Conservation (phyloP, 2,888 invertebrate genomes). For the Hypsopygia costalis region DNA sequence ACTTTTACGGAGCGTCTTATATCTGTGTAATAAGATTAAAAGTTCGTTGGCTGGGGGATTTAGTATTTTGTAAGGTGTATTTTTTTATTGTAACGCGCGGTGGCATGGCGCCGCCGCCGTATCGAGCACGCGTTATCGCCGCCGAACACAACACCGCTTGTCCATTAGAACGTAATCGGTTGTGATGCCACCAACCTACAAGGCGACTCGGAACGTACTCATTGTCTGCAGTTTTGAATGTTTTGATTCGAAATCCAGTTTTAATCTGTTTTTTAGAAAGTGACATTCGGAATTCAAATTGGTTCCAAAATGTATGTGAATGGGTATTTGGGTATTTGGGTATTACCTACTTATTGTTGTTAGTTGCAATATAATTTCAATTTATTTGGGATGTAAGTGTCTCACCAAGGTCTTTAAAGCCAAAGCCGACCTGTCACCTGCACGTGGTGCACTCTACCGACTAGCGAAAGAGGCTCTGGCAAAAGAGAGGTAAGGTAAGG, state of each 20-base stretch:
- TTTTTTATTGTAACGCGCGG: constrained; percentile 56
- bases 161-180: constrained; percentile 81
- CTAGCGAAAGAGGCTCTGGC: no score
- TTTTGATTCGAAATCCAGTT: constrained; percentile 26
- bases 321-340: no score
- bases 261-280: constrained; percentile 9
- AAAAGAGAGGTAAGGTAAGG: no score
- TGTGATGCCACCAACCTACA: constrained; percentile 74
- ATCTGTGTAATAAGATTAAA: not conserved
- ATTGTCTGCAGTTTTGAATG: constrained; percentile 65
- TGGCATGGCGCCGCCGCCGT: constrained; percentile 78
- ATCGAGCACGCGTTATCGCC: constrained; percentile 70
- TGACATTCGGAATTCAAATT: constrained; percentile 10
- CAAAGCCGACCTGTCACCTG: no score
- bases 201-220: constrained; percentile 43
- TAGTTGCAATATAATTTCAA: no score
- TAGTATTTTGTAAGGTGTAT: constrained; percentile 10
- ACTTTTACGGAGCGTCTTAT: not conserved
- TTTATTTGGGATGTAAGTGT: no score
- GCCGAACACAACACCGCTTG: constrained; percentile 75
- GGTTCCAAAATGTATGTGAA: not conserved
- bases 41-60: not conserved
- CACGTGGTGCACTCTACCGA: no score
- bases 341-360: no score
- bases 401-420: no score